Evolutionary conservation across 2,113 vertebrate species (phyloP).

Genomic region (Perognathus longimembris): DNA sequence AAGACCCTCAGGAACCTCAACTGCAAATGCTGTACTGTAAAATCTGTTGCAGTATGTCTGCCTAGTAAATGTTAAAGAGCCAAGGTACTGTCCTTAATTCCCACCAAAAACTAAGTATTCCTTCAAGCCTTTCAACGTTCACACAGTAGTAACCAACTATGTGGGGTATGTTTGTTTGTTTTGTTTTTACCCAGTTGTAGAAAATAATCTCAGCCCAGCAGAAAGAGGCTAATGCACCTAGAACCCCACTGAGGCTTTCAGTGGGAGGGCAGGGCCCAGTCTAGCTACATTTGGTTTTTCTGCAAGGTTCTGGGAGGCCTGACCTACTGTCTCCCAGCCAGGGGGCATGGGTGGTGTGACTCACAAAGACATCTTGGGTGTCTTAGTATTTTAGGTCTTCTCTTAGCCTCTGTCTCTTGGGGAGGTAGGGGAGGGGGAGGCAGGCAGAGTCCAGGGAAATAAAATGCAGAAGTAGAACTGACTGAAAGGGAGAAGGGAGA

Average conservation of each 20-base stretch:
- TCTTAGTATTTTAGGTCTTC: neutral
- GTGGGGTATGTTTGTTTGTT: neutral
- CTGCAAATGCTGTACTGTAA: neutral
- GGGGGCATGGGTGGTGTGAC: neutral
- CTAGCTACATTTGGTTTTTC: constrained; percentile 49
- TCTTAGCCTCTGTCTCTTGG: neutral
- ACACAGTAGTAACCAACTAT: neutral
- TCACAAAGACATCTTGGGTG: neutral
- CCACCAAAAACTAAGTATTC: neutral
- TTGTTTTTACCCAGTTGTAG: accelerated
- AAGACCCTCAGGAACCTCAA: neutral
- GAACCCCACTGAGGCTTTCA: constrained; percentile 46
- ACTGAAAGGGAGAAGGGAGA: neutral
- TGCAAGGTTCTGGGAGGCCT: neutral
- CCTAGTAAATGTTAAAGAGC: neutral
- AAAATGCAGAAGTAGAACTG: neutral
- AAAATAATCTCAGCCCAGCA: constrained; percentile 65
- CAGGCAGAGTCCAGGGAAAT: too few relatives aligned
- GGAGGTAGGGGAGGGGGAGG: accelerated
- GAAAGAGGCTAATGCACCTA: neutral
- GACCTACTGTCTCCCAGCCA: neutral
- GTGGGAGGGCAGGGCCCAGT: neutral
- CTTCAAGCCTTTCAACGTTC: constrained; percentile 31
- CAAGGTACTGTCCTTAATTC: neutral
- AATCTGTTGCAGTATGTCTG: neutral